Base-by-base conservation (phyloP, 2,888 invertebrate genomes). In the Tetragonisca angustula region DNA sequence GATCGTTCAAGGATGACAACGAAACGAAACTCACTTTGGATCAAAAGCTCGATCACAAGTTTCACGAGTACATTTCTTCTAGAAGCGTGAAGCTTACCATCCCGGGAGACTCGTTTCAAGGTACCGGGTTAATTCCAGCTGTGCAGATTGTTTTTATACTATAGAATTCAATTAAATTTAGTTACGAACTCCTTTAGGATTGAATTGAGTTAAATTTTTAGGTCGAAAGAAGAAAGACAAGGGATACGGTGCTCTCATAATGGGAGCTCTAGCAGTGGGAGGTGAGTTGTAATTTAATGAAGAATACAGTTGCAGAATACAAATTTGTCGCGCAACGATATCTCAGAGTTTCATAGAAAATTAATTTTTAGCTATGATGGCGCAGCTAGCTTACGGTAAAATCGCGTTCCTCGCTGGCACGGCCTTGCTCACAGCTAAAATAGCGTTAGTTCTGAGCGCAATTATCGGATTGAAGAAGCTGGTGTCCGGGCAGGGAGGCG, bases 401-500 rank as follows among this genome's bases (percentile, higher is more conserved):
- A 95, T 97, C 81, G 96, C 96, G 11, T 95, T 97, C 82, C 95
- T 97, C 88, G 96, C 97, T 1, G 97, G 96, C 65, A 96, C 96
- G 15, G 97, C 97, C 5, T 94, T 97, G 80, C 94, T 97, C 76
- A 95, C 97, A 82, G 96, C 97, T 13, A 97, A 97, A 93, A 95
- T 97, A 71, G 96, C 96, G 0, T 92, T 97, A 36, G 93, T 96
- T 73, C 91, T 97, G 52, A 96, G 96, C 9, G 94, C 96, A 62
- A 95, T 97, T 88, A 95, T 96, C 90, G 96, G 96, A 78, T 93
- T 97, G 91, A 97, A 97, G 94, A 96, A 96, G 88, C 94, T 96
- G 84, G 95, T 95, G 62, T 95, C 95, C 17, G 93, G 94, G 19
- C 95, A 95, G 56, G 93, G 94, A 50, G 94, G 94, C 2, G 94